Base-by-base conservation (phyloP, 2,113 vertebrate genomes). In the Gobiocypris rarus region DNA sequence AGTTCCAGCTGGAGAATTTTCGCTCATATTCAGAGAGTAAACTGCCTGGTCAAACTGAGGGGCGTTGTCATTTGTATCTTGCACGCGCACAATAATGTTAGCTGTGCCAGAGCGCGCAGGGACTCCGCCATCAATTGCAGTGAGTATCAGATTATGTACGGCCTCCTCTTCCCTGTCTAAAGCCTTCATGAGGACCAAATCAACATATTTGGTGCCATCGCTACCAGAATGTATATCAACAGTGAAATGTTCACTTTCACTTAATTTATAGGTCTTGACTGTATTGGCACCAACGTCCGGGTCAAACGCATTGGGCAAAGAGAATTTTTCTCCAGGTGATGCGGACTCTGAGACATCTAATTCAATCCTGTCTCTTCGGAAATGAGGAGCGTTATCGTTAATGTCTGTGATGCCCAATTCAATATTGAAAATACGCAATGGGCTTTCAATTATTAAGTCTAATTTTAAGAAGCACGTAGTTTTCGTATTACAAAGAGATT, bases 361-460 rank as follows among this genome's bases (percentile, higher is more conserved):
- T 54, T 94, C 61, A 15, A 96, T 93, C 0, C 59, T 88, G 73
- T 95, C 95, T 17, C 93, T 85, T 0, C 93, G 28, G 41, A 94
- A 94, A 4, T 90, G 67, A 0, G 93, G 93, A 43, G 90, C 89
- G 86, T 94, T 93, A 83, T 94, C 93, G 0, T 94, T 94, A 0
- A 92, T 93, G 19, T 94, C 93, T 0, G 88, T 7, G 2, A 94
- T 90, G 56, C 92, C 93, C 0, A 94, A 3, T 45, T 94, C 93
- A 0, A 93, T 92, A 0, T 95, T 93, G 89, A 95, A 94, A 0
- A 96, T 92, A 24, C 92, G 85, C 0, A 94, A 0, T 0, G 95
- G 94, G 0, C 87, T 90, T 43, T 95, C 92, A 0, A 96, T 34
- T 13, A 89, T 93, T 5, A 94, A 80, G 3, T 96, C 95, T 10